Conservation (phyloP, 2,888 invertebrate species). For the Amphimallon solstitiale region DNA sequence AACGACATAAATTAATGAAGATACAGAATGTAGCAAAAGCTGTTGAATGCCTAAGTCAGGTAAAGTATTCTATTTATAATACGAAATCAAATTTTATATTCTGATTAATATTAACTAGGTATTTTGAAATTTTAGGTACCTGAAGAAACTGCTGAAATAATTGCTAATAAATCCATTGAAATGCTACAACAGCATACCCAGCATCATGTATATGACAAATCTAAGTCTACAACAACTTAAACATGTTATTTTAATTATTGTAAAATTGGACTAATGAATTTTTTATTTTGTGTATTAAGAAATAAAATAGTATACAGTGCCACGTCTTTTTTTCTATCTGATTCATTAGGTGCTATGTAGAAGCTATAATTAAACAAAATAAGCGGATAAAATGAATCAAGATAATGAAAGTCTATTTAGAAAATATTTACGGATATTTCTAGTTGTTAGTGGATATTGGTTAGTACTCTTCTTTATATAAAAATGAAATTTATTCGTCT, state of each 20-base stretch:
- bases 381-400: conserved; percentile 39
- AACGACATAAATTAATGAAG: conserved; percentile 73
- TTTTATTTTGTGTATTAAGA: background rate
- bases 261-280: background rate
- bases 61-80: conserved; percentile 58
- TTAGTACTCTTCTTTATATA: conserved; percentile 61
- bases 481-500: background rate
- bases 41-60: conserved; percentile 74
- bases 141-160: conserved; percentile 82
- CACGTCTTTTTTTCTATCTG: conserved; percentile 14
- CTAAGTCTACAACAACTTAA: conserved; percentile 50
- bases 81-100: conserved; percentile 9
- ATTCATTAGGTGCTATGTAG: background rate
- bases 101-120: background rate
- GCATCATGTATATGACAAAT: conserved; percentile 60
- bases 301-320: conserved; percentile 13
- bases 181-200: conserved; percentile 82
- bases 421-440: conserved; percentile 78
- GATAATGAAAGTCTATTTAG: conserved; percentile 57
- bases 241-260: conserved; percentile 1
- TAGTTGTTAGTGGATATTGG: conserved; percentile 83
- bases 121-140: conserved; percentile 70
- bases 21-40: conserved; percentile 71
- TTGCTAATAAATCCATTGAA: conserved; percentile 87
- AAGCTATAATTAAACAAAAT: background rate